These are phyloP conservation scores for Epizoanthus scotinus DNA, from an alignment of 92 coral and sea anemone species.

Conservation along the genomic window DNA sequence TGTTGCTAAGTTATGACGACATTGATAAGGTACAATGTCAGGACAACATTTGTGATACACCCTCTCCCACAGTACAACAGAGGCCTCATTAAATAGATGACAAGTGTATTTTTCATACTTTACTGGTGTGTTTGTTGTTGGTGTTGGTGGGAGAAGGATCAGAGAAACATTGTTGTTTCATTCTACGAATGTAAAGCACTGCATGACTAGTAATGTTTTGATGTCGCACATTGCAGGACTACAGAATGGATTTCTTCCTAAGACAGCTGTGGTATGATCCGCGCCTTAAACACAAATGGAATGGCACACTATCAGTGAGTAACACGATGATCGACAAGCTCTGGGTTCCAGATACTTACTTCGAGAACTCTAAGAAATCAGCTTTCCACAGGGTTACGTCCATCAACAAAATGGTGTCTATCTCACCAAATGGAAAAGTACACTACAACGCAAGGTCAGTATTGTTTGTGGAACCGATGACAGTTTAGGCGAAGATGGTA, in stretches of 20 bases:
- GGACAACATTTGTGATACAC: too few species aligned
- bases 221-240: slow-evolving; percentile 64
- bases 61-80: too few species aligned
- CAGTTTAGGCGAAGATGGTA: background rate
- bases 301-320: slow-evolving; percentile 77
- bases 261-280: slow-evolving; percentile 96
- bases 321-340: slow-evolving; percentile 83
- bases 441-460: slow-evolving; percentile 92
- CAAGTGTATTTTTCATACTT: too few species aligned
- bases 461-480: background rate
- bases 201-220: background rate
- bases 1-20: too few species aligned
- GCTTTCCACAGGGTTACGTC: slow-evolving; percentile 90
- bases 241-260: slow-evolving; percentile 90
- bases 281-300: slow-evolving; percentile 74
- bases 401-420: slow-evolving; percentile 85
- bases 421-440: slow-evolving; percentile 77
- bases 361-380: slow-evolving; percentile 92
- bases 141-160: too few species aligned
- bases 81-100: too few species aligned
- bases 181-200: too few species aligned
- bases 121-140: too few species aligned
- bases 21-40: too few species aligned
- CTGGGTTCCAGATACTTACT: slow-evolving; percentile 97
- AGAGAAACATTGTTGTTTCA: too few species aligned